Evolutionary conservation across 1,140 invertebrate species (phyloP).

Genomic region (Caerostris darwini): DNA sequence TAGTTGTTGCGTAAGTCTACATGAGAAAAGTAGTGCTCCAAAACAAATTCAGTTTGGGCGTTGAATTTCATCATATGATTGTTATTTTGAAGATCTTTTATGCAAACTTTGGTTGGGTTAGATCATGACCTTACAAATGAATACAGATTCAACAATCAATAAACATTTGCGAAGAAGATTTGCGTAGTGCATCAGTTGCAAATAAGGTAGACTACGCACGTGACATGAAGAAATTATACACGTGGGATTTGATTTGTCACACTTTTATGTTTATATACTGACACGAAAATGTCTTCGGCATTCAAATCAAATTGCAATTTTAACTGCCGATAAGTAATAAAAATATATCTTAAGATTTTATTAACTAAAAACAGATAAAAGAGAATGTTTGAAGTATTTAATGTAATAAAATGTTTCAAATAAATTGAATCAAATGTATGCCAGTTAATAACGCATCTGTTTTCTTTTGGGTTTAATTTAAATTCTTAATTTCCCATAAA

Average conservation of each 20-base stretch:
- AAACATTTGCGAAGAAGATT: background rate
- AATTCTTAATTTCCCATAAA: no score
- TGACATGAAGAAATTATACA: background rate
- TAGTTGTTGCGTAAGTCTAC: background rate
- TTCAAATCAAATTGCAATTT: no score
- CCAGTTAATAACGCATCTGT: no score
- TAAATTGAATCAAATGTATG: no score
- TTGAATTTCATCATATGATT: slow-evolving; percentile 13
- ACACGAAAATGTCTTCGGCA: no score
- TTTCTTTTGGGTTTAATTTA: no score
- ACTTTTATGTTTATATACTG: background rate
- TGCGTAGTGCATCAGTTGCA: background rate
- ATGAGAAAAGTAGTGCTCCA: background rate
- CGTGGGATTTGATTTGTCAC: slow-evolving; percentile 14
- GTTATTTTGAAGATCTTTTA: background rate
- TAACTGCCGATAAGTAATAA: no score
- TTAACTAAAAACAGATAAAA: no score
- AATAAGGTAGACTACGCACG: background rate
- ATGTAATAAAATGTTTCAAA: no score
- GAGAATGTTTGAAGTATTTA: no score
- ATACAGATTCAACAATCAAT: slow-evolving; percentile 5
- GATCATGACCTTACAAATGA: slow-evolving; percentile 9
- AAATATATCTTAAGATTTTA: no score
- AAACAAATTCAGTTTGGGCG: background rate
- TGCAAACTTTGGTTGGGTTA: background rate